Base-by-base conservation (phyloP, 2,113 vertebrate species). In the Smithornis capensis region DNA sequence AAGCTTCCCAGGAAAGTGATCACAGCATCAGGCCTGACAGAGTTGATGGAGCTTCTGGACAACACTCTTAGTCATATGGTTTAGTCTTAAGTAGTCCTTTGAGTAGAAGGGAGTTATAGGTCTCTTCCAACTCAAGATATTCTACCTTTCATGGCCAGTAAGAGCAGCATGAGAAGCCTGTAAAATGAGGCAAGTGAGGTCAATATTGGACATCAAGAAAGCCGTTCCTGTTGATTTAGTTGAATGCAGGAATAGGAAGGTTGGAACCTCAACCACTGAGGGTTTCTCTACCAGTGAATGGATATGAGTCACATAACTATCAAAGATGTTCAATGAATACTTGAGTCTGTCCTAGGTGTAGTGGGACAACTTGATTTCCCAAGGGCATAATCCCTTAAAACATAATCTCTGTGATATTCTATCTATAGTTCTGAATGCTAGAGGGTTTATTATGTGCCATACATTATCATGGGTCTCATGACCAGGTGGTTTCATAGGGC, bases 401-500 rank as follows among this genome's bases (percentile, higher is more conserved):
- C 2, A 1, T 29, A 5, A 3, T 67, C 35, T 67, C 47, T 2
- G 0, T 83, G 31, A 40, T 0, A 0, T 44, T 84, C 38, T 64
- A 2, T 27, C 9, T 29, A 1, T 10, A 52, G 24, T 55, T 84
- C 52, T 68, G 35, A 89, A 52, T 24, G 14, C 28, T 28, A n/a
- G 38, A 63, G 5, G 0, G 3, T 44, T 87, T 91, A 8, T 84
- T 85, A 57, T 64, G 42, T 94, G 81, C 83, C 67, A 83, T 76
- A 81, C 49, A 42, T 93, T 95, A 68, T 35, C 45, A 87, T 2
- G 3, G 19, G 6, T 88, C 59, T 74, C 9, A 3, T 68, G 94
- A 95, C 70, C 38, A 62, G 12, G 28, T 74, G 69, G 71, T 92
- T 96, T 96, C 71, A 67, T 77, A 88, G 95, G 86, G 69, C 91